These are phyloP conservation scores for Potamilus streckersoni DNA, from an alignment of 1,140 invertebrate species.

Conservation along the genomic window DNA sequence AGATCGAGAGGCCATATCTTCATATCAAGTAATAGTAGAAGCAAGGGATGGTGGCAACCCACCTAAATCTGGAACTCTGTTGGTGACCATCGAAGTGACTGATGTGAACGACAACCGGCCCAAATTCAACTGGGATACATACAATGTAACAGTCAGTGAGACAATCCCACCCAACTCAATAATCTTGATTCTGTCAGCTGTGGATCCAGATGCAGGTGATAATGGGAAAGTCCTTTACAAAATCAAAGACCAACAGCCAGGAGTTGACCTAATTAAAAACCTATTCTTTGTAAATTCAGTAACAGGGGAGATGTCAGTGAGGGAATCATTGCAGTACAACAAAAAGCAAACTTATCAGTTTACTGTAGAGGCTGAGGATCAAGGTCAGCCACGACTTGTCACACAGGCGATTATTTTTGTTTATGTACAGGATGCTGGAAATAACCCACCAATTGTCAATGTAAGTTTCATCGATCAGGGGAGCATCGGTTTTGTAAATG, in stretches of 20 bases:
- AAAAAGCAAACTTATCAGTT: slow-evolving; percentile 30
- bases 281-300: slow-evolving; percentile 27
- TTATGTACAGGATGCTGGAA: slow-evolving; percentile 82
- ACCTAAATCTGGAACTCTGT: slow-evolving; percentile 41
- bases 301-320: slow-evolving; percentile 28
- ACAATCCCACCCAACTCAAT: slow-evolving; percentile 80
- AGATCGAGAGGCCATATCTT: slow-evolving; percentile 50
- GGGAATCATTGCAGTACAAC: slow-evolving; percentile 27
- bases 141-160: slow-evolving; percentile 84
- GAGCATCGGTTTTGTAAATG: slow-evolving; percentile 35
- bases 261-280: slow-evolving; percentile 18
- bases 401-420: slow-evolving; percentile 75
- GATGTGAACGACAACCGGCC: slow-evolving; percentile 74
- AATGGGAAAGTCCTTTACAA: slow-evolving; percentile 87
- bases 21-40: slow-evolving; percentile 46
- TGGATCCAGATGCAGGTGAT: slow-evolving; percentile 88
- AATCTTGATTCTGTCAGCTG: slow-evolving; percentile 76
- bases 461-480: slow-evolving; percentile 38
- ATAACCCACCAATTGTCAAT: slow-evolving; percentile 89
- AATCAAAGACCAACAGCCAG: slow-evolving; percentile 17
- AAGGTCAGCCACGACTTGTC: slow-evolving; percentile 23
- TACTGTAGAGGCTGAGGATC: slow-evolving; percentile 44
- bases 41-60: slow-evolving; percentile 55
- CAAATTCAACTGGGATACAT: slow-evolving; percentile 70
- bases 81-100: slow-evolving; percentile 51